Conservation (phyloP, 2,797 vertebrate genomes). For the Chromobotia macracanthus region DNA sequence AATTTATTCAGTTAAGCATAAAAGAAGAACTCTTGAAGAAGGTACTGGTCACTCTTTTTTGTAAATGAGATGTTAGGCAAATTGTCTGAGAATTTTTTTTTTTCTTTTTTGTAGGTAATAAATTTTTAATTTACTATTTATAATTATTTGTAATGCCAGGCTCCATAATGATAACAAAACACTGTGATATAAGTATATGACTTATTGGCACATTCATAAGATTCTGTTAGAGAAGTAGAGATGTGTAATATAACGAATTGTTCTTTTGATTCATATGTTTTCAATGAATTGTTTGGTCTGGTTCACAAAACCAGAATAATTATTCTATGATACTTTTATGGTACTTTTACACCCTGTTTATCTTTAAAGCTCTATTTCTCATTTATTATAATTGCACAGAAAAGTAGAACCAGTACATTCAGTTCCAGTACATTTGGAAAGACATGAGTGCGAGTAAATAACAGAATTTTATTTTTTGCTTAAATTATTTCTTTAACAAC, state of each 20-base stretch:
- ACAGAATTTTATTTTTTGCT: background rate
- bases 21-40: background rate
- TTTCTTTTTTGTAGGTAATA: too few relatives aligned
- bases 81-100: too few relatives aligned
- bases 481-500: constrained; percentile 4
- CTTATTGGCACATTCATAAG: too few relatives aligned
- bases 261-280: background rate
- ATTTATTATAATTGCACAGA: background rate
- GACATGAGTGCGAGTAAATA: background rate
- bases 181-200: too few relatives aligned
- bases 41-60: background rate
- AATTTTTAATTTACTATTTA: too few relatives aligned
- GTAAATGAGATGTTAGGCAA: too few relatives aligned
- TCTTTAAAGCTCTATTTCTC: background rate
- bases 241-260: background rate
- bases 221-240: too few relatives aligned
- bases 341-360: background rate
- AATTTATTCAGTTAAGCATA: background rate
- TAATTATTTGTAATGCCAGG: too few relatives aligned
- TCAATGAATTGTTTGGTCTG: background rate
- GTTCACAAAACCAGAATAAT: background rate
- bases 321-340: background rate
- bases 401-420: background rate
- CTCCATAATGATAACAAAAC: too few relatives aligned
- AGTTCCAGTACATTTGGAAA: background rate